Conservation (phyloP, 2,113 vertebrate genomes). For the Saguinus imperator region DNA sequence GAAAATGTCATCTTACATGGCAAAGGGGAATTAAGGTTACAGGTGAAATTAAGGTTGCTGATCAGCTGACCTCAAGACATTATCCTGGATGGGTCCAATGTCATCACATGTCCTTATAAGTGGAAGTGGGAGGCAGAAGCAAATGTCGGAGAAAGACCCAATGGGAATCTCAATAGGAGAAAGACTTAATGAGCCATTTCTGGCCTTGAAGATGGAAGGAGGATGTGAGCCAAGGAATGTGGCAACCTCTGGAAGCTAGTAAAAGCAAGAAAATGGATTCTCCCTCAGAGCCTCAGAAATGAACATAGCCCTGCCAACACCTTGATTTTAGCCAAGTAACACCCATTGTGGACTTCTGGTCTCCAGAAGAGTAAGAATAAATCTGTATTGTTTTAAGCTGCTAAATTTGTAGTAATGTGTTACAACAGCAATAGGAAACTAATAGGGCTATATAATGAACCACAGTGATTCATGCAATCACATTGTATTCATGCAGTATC, state of each 20-base stretch:
- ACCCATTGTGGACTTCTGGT: background rate
- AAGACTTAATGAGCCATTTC: background rate
- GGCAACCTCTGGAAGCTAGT: background rate
- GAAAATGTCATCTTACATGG: accelerated
- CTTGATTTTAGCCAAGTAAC: background rate
- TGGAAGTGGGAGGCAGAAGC: background rate
- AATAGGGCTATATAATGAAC: background rate
- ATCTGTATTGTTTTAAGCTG: background rate
- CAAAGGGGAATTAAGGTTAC: background rate
- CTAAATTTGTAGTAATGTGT: background rate
- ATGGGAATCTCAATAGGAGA: background rate
- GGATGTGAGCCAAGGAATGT: background rate
- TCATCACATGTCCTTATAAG: background rate
- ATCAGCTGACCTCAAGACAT: background rate
- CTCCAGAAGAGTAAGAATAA: background rate
- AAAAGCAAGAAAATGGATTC: background rate
- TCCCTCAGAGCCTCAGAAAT: background rate
- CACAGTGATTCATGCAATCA: accelerated
- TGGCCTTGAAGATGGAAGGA: background rate
- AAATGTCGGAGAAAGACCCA: background rate
- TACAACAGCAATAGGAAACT: background rate
- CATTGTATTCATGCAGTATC: too few relatives aligned
- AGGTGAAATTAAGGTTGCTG: background rate
- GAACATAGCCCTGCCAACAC: too few relatives aligned
- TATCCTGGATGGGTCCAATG: background rate